These are phyloP conservation scores for Turdus rufiventris DNA, from an alignment of 2,113 vertebrate genomes.

Conservation along the genomic window DNA sequence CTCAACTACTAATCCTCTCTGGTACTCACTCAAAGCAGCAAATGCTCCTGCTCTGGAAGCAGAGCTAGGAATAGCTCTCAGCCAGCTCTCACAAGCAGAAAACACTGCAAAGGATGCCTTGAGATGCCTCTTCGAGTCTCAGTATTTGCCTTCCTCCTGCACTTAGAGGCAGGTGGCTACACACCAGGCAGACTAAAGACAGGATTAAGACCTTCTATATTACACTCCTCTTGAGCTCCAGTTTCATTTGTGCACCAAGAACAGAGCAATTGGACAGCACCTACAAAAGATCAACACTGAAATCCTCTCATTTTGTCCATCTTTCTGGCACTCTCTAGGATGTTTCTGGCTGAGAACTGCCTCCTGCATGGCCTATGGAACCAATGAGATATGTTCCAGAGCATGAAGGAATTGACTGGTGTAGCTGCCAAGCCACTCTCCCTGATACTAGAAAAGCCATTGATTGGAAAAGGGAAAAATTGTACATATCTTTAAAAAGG, in stretches of 20 bases:
- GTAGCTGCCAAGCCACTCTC: not conserved
- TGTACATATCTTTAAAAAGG: not conserved
- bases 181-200: not conserved
- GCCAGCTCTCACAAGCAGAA: not conserved
- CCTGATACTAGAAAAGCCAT: not conserved
- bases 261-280: not conserved
- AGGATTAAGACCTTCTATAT: not conserved
- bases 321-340: not conserved
- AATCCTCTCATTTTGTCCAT: not conserved
- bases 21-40: not conserved
- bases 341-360: not conserved
- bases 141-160: not conserved
- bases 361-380: not conserved
- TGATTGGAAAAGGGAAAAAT: not conserved
- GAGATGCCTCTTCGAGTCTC: not conserved
- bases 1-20: not conserved
- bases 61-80: not conserved
- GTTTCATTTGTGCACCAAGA: not conserved
- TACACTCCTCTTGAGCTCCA: not conserved
- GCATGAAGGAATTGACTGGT: not conserved
- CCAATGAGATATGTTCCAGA: not conserved
- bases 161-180: not conserved
- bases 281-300: not conserved
- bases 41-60: not conserved
- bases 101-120: not conserved